Base-by-base conservation (phyloP, 2,797 vertebrate genomes). In the Lutjanus campechanus region DNA sequence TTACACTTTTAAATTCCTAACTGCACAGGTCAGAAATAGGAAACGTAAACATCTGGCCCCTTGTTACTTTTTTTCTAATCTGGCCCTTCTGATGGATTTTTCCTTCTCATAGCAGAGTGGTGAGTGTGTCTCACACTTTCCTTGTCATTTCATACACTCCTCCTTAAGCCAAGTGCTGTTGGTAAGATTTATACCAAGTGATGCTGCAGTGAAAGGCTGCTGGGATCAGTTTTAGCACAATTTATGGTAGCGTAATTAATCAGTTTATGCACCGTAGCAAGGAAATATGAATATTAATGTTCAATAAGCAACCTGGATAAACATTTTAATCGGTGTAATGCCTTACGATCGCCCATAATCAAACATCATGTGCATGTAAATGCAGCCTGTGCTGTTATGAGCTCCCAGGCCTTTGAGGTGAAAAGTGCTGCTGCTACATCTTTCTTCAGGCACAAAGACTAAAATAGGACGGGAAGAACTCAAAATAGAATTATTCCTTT, bases 241-340 rank as follows among this genome's bases (percentile, higher is more conserved):
- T 41, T 61, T 49, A 1, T 5, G 12, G 54, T 9, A 8, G 7
- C 1, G 1, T 9, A 10, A 22, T 20, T 68, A 41, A 46, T 69
- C 20, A 17, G 40, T 17, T 40, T 55, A 25, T 46, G 51, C 2
- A 17, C 66, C 13, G 0, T 17, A 12, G 50, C 17, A 8, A 22
- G 41, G 43, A 20, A 58, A 56, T 58, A 29, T 29, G 11, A 65
- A 70, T 41, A 55, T 50, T 55, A 55, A 76, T 62, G 55, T 40
- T 10, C 19, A 15, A 22, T 44, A 40, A 41, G 8, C n/a, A 69
- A 19, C 19, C 51, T 58, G 36, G 19, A 49, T 9, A 55, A 74
- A 49, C n/a, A 63, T 43, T 20, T 44, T 67, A 60, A 78, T 60
- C 19, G 17, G 11, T 11, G 1, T 72, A 22, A 69, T 43, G 1